Evolutionary conservation across 2,797 vertebrate genomes (phyloP).

Genomic region (Salarias fasciatus): DNA sequence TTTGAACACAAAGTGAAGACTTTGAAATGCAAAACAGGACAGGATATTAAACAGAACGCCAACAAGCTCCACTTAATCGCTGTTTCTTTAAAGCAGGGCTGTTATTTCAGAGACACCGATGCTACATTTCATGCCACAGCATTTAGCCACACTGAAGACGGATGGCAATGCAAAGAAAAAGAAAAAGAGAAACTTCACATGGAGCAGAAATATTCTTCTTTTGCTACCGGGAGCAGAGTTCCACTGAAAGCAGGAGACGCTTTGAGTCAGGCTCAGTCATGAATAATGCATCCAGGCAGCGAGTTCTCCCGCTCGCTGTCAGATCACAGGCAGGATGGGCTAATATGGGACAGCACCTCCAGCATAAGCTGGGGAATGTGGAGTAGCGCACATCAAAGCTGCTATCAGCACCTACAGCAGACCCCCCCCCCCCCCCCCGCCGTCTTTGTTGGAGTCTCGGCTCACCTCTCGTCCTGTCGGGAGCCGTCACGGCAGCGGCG

Average conservation of each 20-base stretch:
- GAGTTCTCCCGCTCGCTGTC: slow-evolving; percentile 68
- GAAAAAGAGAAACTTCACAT: slow-evolving; percentile 39
- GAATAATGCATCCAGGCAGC: slow-evolving; percentile 76
- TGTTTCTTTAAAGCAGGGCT: not conserved
- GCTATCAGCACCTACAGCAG: slow-evolving; percentile 44
- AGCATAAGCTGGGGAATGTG: slow-evolving; percentile 60
- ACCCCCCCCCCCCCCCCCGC: slow-evolving; percentile 10
- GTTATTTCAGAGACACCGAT: not conserved
- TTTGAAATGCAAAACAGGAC: too few relatives aligned
- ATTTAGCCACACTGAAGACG: slow-evolving; percentile 4
- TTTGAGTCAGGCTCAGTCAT: slow-evolving; percentile 69
- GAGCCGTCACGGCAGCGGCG: slow-evolving; percentile 13
- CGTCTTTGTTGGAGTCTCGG: slow-evolving; percentile 26
- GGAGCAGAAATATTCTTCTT: slow-evolving; percentile 30
- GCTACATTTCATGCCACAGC: not conserved
- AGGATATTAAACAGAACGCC: too few relatives aligned
- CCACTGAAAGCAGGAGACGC: slow-evolving; percentile 67
- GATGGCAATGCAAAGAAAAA: not conserved
- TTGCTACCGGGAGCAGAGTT: slow-evolving; percentile 38
- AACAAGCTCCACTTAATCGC: not conserved
- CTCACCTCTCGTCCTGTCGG: slow-evolving; percentile 39
- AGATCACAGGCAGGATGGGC: slow-evolving; percentile 74
- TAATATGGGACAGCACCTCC: slow-evolving; percentile 78
- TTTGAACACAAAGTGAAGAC: too few relatives aligned
- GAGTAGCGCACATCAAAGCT: slow-evolving; percentile 66